Evolutionary conservation across 2,888 invertebrate species (phyloP).

Genomic region (Vesta saturnalis): DNA sequence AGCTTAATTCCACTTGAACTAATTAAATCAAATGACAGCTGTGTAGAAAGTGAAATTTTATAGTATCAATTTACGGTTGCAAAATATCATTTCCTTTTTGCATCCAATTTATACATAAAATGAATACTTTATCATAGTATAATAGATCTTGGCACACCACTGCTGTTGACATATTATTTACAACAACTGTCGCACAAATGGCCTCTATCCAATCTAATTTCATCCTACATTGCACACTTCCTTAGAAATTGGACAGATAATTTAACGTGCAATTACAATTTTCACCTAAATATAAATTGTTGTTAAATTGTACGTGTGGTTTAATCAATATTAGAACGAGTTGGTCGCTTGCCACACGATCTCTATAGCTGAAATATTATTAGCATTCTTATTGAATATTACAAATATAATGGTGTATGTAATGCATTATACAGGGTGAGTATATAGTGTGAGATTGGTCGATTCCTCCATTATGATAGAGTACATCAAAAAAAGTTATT

Average conservation of each 20-base stretch:
- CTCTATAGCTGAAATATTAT: no score
- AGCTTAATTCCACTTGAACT: neutral
- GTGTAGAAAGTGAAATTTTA: neutral
- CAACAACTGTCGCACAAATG: slow-evolving; percentile 57
- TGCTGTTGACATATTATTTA: slow-evolving; percentile 39
- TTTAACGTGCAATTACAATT: slow-evolving; percentile 13
- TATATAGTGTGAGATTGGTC: no score
- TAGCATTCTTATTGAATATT: no score
- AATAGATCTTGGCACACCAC: slow-evolving; percentile 1
- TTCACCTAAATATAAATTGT: neutral
- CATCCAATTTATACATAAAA: neutral
- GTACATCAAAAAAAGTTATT: no score
- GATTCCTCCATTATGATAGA: no score
- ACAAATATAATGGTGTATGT: no score
- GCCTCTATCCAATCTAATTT: slow-evolving; percentile 59
- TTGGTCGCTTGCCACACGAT: no score
- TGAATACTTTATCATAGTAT: neutral
- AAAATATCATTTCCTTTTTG: no score
- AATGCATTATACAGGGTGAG: no score
- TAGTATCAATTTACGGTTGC: neutral
- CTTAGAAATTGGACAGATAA: slow-evolving; percentile 46
- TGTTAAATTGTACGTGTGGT: neutral
- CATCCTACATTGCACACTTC: slow-evolving; percentile 54
- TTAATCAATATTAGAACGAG: no score
- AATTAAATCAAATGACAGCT: neutral